Evolutionary conservation across 2,888 invertebrate species (phyloP).

Genomic region (Eilema depressum): DNA sequence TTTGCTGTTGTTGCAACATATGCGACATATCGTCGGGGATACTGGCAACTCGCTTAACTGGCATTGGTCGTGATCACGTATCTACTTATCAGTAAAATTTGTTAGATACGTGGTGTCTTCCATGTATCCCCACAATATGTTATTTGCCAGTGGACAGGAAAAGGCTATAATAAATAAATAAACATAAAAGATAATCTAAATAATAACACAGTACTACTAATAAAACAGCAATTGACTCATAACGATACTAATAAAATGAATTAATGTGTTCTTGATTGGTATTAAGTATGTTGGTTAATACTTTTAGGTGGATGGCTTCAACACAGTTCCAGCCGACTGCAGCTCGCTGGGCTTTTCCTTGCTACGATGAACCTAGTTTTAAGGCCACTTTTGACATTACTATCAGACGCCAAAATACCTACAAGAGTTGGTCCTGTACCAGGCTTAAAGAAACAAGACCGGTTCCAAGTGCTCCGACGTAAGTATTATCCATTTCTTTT

Average conservation of each 20-base stretch:
- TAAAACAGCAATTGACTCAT: not conserved
- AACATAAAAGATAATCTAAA: too few relatives aligned
- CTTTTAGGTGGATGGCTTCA: slow-evolving; percentile 86
- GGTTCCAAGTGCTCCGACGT: slow-evolving; percentile 40
- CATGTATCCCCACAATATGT: too few relatives aligned
- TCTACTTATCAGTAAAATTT: too few relatives aligned
- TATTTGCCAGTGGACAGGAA: too few relatives aligned
- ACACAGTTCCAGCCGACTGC: slow-evolving; percentile 91
- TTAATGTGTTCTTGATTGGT: not conserved
- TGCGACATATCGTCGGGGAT: too few relatives aligned
- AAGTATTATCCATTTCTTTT: slow-evolving; percentile 43
- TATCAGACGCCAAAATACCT: slow-evolving; percentile 85
- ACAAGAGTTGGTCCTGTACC: slow-evolving; percentile 87
- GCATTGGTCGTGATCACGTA: too few relatives aligned
- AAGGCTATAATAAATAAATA: too few relatives aligned
- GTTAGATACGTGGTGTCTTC: too few relatives aligned
- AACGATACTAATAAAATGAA: not conserved
- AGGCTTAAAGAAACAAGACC: slow-evolving; percentile 72
- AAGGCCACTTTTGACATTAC: slow-evolving; percentile 92
- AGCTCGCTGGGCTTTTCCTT: slow-evolving; percentile 91
- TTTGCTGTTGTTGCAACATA: too few relatives aligned
- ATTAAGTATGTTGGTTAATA: not conserved
- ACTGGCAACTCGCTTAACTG: too few relatives aligned
- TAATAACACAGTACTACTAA: too few relatives aligned
- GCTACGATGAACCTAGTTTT: slow-evolving; percentile 93